Evolutionary conservation across 2,797 vertebrate genomes (phyloP), one percentile per base, ranked within the genome.

Genomic region (Squalus acanthias): DNA sequence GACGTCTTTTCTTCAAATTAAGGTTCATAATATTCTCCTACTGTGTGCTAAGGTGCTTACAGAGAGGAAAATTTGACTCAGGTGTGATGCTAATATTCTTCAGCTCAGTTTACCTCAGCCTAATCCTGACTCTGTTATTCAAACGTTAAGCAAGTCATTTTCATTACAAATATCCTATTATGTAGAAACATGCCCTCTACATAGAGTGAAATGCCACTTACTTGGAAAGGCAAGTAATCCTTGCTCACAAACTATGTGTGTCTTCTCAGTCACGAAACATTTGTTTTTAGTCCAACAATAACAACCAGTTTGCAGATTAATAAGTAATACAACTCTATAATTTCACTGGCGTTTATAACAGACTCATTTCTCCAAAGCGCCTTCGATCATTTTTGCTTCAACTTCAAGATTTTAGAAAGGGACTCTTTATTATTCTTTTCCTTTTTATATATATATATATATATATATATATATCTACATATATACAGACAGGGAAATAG

Each of bases 121-220:
- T 94, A 95, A 96, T 8, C 60, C 96, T 96, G 96, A 96, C 17
- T 85, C 72, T 96, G 96, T 91, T 88, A 96, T 96, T 96, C 97
- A 97, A 96, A 91, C 91, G n/a, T 92, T 97, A 96, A 96, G 96
- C 96, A 60, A 15, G 79, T 0, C 96, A 76, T 33, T 97, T 97
- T 97, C 96, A 97, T 97, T 96, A 96, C 96, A 96, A 39, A 97
- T 95, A 96, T 97, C 97, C 97, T 96, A 96, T 97, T 89, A 79
- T 70, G 46, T 0, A 96, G 88, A 65, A 79, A 96, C 46, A 91
- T 2, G 95, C 96, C 96, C 97, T 96, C 97, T 97, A 97, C 97
- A 97, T 97, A 97, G 97, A 97, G 97, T 96, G 96, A 97, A 97
- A 97, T 96, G 96, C 96, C 96, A 74, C 96, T 96, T 0, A 95